Base-by-base conservation (phyloP, 2,113 vertebrate genomes). In the Urocynchramus pylzowi region DNA sequence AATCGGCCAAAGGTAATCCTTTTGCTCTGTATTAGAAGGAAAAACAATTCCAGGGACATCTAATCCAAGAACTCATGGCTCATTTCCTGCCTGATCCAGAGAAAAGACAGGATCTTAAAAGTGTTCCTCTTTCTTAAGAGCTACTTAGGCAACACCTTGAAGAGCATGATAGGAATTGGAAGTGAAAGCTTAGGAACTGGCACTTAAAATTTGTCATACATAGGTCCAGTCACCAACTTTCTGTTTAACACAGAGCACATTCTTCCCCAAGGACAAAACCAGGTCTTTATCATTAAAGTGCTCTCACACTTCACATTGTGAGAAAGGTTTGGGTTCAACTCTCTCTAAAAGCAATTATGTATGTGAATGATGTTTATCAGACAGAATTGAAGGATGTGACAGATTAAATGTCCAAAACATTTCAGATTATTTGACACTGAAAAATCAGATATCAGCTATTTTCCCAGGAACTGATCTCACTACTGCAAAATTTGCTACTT, bases 291-390 rank as follows among this genome's bases (percentile, higher is more conserved):
- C 27, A 7, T 19, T 68, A 10, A 75, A 52, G 17, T 6, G 5
- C 16, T 57, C 23, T 49, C 21, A 16, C 22, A 49, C 16, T 68
- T 93, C 33, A 64, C 31, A 18, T 3, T 39, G 13, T 28, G 16
- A 82, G 17, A 53, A 61, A 76, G n/a, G 2, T 0, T 2, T 73
- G 39, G 1, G 3, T 0, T 0, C 63, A 80, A 59, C 21, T 37
- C 39, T 57, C 59, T 53, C 26, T 68, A 53, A 74, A 77, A 69
- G 37, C 49, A 76, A 44, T 42, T 53, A 28, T 3, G 28, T 13
- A n/a, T 3, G 9, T 16, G 20, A 65, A 41, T 0, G 0, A 30
- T 31, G 49, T 68, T 88, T 71, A 64, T 93, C 47, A 69, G 85
- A 54, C 24, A 68, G 37, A 82, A 79, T 3, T 68, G 41, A 79